These are phyloP conservation scores for Ditylenchus weischeri DNA, from an alignment of 2,888 invertebrate species.

Conservation along the genomic window DNA sequence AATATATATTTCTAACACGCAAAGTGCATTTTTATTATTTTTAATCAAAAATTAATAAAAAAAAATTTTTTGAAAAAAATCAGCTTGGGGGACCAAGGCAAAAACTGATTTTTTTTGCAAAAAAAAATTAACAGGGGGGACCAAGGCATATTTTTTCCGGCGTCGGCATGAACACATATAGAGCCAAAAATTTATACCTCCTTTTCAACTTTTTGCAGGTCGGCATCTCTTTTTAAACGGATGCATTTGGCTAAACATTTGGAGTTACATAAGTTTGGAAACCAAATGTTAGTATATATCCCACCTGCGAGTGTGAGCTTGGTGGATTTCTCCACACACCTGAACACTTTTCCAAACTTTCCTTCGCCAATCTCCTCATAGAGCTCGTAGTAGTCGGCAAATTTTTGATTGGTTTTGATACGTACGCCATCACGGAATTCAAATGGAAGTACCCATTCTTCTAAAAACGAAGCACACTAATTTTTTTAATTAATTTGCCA, in stretches of 20 bases:
- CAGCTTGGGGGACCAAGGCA: no score
- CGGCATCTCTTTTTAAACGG: conserved; percentile 60
- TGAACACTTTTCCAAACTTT: conserved; percentile 64
- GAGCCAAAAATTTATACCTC: conserved; percentile 37
- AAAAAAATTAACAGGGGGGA: no score
- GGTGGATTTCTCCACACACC: conserved; percentile 67
- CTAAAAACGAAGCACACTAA: conserved; percentile 28
- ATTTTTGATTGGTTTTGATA: conserved; percentile 50
- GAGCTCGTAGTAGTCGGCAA: conserved; percentile 49
- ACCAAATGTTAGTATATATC: conserved; percentile 1
- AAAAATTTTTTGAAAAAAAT: no score
- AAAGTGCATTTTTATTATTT: no score
- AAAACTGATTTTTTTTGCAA: no score
- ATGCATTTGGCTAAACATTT: conserved; percentile 66
- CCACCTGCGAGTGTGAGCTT: conserved; percentile 70
- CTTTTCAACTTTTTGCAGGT: conserved; percentile 50
- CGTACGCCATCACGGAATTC: conserved; percentile 46
- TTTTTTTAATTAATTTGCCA: no score
- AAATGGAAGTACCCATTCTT: conserved; percentile 54
- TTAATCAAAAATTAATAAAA: no score
- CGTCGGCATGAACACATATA: no score
- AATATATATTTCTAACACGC: no score
- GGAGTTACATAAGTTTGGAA: not conserved
- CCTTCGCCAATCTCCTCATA: conserved; percentile 58
- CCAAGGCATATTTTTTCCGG: no score